Base-by-base conservation (phyloP, 2,797 vertebrate species). In the Anomalospiza imberbis region DNA sequence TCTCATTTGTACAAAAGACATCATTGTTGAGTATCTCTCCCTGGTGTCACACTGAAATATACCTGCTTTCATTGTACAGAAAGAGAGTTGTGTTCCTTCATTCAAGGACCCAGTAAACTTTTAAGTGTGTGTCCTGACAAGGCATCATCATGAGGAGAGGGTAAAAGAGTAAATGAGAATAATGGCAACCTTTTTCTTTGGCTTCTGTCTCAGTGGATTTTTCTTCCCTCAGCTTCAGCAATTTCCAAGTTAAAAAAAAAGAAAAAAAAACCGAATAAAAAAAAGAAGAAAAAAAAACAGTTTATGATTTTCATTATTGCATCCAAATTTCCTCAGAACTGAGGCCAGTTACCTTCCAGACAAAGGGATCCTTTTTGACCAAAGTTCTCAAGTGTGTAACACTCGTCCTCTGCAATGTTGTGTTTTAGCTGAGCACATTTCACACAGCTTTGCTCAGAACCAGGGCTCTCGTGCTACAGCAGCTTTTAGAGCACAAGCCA, bases 271-370 rank as follows among this genome's bases (percentile, higher is more conserved):
- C n/a, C n/a, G n/a, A n/a, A n/a, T n/a, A n/a, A 31, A 32, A 47
- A 26, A 40, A 16, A 18, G 5, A 0, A 16, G 42, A 24, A 32
- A 17, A 10, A 61, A 42, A 20, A 16, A 2, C 38, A 31, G n/a
- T 88, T 94, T 88, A 88, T 91, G 44, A 32, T 91, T 94, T 94
- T 71, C 60, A 76, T 10, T 2, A 51, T 93, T 93, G 76, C 36
- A 75, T 77, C 73, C 65, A 80, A 92, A 70, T 91, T 90, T 91
- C 62, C 85, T 84, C 77, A 84, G 83, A 81, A 60, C 47, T 17
- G 22, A 10, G 31, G 70, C 72, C 79, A 80, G 58, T 62, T 74
- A 78, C 31, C 38, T 88, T 84, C 65, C 47, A 68, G n/a, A 83
- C 2, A 5, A 78, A 85, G 55, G 42, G 66, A 84, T 78, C 66